A percentile compares a stretch with the other conserved stretches of the same genome.
Conservation (phyloP, 2,113 vertebrate genomes). For the Vombatus ursinus region DNA sequence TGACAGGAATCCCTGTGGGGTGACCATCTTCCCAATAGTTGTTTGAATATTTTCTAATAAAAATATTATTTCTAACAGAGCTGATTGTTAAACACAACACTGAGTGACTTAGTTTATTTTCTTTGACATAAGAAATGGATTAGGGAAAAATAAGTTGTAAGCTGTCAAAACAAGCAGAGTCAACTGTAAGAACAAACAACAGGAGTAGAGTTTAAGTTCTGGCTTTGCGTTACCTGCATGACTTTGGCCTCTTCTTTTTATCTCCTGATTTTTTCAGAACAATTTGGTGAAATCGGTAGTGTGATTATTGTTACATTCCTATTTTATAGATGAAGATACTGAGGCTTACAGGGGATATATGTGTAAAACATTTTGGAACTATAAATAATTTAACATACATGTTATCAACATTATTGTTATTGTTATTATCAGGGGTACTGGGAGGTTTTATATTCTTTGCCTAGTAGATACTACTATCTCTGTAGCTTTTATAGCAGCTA, state of each 20-base stretch:
- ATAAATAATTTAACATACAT: not conserved
- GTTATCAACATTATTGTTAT: not conserved
- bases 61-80: not conserved
- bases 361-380: not conserved
- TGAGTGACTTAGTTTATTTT: not conserved
- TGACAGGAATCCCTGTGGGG: not conserved
- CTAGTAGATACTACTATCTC: not conserved
- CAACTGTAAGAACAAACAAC: not conserved
- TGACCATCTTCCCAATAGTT: not conserved
- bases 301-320: not conserved
- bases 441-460: not conserved
- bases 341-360: not conserved
- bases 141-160: not conserved
- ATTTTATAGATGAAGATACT: not conserved
- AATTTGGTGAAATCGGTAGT: not conserved
- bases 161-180: not conserved
- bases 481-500: not conserved
- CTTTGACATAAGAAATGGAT: not conserved
- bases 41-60: not conserved
- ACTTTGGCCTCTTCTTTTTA: not conserved
- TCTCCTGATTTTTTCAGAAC: not conserved
- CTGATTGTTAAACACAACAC: not conserved
- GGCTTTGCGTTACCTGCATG: not conserved
- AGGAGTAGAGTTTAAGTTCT: not conserved
- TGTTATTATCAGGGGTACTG: no score